Base-by-base conservation (phyloP, 1,140 invertebrate species). In the Mycetomoellerius zeteki region DNA sequence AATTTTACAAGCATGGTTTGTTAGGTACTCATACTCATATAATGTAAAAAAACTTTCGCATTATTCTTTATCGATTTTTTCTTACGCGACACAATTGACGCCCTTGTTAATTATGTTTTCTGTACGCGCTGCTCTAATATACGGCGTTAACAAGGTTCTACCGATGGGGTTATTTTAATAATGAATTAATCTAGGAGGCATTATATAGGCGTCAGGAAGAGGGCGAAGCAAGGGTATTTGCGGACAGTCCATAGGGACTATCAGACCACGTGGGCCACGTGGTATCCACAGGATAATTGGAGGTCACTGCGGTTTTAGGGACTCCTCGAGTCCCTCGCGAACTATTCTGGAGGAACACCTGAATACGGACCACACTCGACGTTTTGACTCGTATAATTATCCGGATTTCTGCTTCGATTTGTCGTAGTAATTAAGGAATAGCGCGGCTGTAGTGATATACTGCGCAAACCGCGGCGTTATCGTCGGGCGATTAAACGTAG, bases 231-330 rank as follows among this genome's bases (percentile, higher is more conserved):
- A 71, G 75, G 76, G 78, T 88, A 87, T 92, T 92, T 92, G 92
- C 86, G 90, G 90, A 86, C 84, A 75, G 91, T 90, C 91, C 91
- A 76, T 65, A 78, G 92, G 88, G 92, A 92, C 75, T 67, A 60
- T 43, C 71, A 88, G 85, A 90, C 76, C 87, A 86, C 87, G 86
- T 67, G 80, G 85, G 54, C 91, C 88, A 92, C 91, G 91, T 90
- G 92, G 89, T 89, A 92, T 77, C 92, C 92, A 47, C 88, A 92
- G 89, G 91, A 92, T 93, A 94, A 92, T 93, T 92, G 91, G 90
- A 92, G 90, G 88, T 92, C 89, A 89, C 73, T 93, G 93, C 76
- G 92, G 91, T 93, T 92, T 91, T 86, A 89, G 92, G 85, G 80
- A 89, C 88, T 93, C 88, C 88, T 91, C 77, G 50, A 64, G 62